These are phyloP conservation scores for Drosophila pandora DNA, from an alignment of 1,140 invertebrate species.

Conservation along the genomic window DNA sequence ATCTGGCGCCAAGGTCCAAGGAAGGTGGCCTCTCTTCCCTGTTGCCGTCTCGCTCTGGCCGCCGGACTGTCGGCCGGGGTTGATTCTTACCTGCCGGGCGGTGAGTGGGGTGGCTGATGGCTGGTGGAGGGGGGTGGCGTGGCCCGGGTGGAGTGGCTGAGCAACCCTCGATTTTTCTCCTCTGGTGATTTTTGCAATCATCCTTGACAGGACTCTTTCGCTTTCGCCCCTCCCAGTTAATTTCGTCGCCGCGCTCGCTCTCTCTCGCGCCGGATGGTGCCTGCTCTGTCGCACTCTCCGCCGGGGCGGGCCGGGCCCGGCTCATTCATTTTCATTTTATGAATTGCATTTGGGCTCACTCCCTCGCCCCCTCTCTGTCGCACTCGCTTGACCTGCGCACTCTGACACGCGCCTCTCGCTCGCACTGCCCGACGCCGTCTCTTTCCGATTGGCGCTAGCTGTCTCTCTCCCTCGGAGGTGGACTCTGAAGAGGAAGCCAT, in stretches of 20 bases:
- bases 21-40: slow-evolving; percentile 6
- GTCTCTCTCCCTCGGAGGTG: slow-evolving; percentile 7
- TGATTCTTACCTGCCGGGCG: slow-evolving; percentile 43
- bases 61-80: slow-evolving; percentile 45
- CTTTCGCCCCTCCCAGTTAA: slow-evolving; percentile 75
- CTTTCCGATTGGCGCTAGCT: slow-evolving; percentile 7
- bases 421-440: slow-evolving; percentile 7
- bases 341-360: slow-evolving; percentile 73
- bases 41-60: slow-evolving; percentile 64
- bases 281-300: slow-evolving; percentile 27
- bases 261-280: slow-evolving; percentile 10
- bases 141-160: slow-evolving; percentile 54
- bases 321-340: slow-evolving; percentile 79
- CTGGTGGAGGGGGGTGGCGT: background rate
- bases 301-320: slow-evolving; percentile 15
- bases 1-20: slow-evolving; percentile 44
- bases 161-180: slow-evolving; percentile 53
- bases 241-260: slow-evolving; percentile 36
- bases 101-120: background rate
- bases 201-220: slow-evolving; percentile 66
- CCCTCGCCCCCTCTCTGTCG: slow-evolving; percentile 44
- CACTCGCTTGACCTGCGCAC: slow-evolving; percentile 39
- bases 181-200: slow-evolving; percentile 68
- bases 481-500: slow-evolving; percentile 63
- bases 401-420: slow-evolving; percentile 19